phyloP scores from a whole-genome alignment of 1,140 invertebrate species.

The Penaeus indicus region DNA sequence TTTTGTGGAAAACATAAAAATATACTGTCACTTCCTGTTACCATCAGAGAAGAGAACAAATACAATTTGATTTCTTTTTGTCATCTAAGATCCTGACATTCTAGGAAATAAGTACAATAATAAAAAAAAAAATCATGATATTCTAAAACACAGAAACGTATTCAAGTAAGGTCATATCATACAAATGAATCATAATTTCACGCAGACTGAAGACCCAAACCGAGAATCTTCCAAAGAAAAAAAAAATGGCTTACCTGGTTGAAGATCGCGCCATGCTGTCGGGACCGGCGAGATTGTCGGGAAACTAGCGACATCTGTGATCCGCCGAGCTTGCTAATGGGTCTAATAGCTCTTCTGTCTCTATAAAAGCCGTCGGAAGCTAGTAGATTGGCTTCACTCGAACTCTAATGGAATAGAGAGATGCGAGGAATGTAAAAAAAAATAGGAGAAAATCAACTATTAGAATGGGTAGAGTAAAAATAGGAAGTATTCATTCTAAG shows the following conservation, averaged over 20 bases:
- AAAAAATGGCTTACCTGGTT: conserved; percentile 56
- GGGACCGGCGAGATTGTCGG: conserved; percentile 47
- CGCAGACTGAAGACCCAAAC: neutral
- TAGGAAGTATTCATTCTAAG: too few species aligned
- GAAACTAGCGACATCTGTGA: conserved; percentile 57
- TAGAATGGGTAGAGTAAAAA: too few species aligned
- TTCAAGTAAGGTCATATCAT: too few species aligned
- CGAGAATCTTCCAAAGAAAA: neutral
- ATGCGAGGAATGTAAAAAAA: neutral
- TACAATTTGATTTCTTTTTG: too few species aligned
- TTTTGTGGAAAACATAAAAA: too few species aligned
- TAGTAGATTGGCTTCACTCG: conserved; percentile 83
- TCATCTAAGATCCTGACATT: too few species aligned
- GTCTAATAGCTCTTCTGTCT: conserved; percentile 30
- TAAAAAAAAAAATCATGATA: too few species aligned
- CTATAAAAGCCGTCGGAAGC: conserved; percentile 71
- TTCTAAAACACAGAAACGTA: too few species aligned
- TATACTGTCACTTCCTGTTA: too few species aligned
- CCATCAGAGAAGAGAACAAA: too few species aligned
- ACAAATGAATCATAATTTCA: too few species aligned
- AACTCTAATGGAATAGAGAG: conserved; percentile 71
- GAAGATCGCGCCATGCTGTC: conserved; percentile 64
- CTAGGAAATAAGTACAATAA: too few species aligned
- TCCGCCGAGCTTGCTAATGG: conserved; percentile 36
- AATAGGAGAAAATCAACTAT: neutral